These are phyloP conservation scores for Apaloderma vittatum DNA, from an alignment of 2,113 vertebrate genomes.

Conservation along the genomic window DNA sequence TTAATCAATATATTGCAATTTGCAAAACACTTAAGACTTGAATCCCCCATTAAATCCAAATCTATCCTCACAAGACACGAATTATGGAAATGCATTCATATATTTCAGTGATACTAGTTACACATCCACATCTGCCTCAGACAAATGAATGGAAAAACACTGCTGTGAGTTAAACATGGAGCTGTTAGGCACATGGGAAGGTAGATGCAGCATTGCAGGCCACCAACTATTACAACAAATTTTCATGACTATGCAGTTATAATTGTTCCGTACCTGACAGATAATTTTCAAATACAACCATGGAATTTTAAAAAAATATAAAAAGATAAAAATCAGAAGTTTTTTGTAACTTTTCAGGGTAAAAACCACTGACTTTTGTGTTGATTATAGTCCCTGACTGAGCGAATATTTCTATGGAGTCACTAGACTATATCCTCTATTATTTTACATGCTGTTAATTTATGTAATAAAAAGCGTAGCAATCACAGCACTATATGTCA, in stretches of 20 bases:
- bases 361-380: neutral
- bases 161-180: neutral
- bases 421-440: neutral
- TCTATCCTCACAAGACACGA: neutral
- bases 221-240: neutral
- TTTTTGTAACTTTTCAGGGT: neutral
- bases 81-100: constrained; percentile 54
- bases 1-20: constrained; percentile 52
- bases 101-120: constrained; percentile 41
- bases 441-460: neutral
- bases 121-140: constrained; percentile 6
- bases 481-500: neutral
- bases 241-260: neutral
- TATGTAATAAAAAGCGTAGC: neutral
- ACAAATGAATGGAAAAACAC: constrained; percentile 3
- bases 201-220: neutral
- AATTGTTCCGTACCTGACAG: neutral
- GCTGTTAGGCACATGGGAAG: neutral
- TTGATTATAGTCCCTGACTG: neutral
- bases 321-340: neutral
- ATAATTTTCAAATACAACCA: neutral
- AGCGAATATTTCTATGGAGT: neutral
- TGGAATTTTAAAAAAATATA: neutral
- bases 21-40: constrained; percentile 26
- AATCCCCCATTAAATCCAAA: constrained; percentile 15